Evolutionary conservation across 2,797 vertebrate genomes (phyloP).

Genomic region (Eulemur rubriventer): DNA sequence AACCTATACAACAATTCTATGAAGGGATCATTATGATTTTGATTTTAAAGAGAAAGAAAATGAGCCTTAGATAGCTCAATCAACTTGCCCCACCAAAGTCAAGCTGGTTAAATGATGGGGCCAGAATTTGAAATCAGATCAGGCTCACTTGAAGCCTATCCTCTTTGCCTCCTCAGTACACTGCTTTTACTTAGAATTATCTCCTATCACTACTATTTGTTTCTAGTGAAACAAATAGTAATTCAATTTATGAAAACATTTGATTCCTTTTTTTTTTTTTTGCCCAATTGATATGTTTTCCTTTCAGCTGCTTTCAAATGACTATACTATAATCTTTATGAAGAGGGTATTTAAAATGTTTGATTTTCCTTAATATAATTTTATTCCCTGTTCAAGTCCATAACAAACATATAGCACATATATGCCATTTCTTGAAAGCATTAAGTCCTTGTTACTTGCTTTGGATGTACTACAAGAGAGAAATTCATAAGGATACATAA

Average conservation of each 20-base stretch:
- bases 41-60: conserved; percentile 43
- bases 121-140: neutral
- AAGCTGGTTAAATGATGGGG: neutral
- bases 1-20: neutral
- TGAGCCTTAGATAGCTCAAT: neutral
- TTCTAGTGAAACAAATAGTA: conserved; percentile 18
- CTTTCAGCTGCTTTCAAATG: conserved; percentile 24
- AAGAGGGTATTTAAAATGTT: conserved; percentile 16
- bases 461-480: neutral
- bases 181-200: neutral
- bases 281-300: neutral
- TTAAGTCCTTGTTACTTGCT: conserved; percentile 8
- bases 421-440: neutral
- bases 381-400: neutral
- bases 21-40: neutral
- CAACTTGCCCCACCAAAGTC: neutral
- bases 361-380: conserved; percentile 15
- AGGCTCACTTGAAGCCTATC: neutral
- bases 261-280: neutral
- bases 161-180: neutral
- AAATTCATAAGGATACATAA: neutral
- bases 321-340: conserved; percentile 32
- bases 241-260: neutral
- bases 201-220: neutral
- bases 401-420: conserved; percentile 4